These are phyloP conservation scores for Pipistrellus pipistrellus DNA, from an alignment of 2,797 vertebrate genomes.

Conservation along the genomic window DNA sequence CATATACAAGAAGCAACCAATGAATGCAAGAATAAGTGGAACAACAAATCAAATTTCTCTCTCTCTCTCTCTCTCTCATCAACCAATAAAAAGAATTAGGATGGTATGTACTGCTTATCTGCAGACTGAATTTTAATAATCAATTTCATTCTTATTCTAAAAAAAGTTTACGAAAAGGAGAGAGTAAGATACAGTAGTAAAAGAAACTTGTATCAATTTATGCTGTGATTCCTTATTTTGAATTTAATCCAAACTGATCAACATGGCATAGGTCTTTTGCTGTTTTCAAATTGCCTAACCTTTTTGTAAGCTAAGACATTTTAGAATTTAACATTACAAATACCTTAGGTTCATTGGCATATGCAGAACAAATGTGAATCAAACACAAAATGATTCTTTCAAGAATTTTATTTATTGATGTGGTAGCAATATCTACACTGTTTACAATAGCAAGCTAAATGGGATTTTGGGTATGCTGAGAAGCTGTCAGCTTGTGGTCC, in stretches of 20 bases:
- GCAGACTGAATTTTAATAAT: slow-evolving; percentile 9
- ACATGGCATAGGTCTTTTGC: slow-evolving; percentile 1
- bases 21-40: background rate
- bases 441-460: slow-evolving; percentile 87
- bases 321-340: slow-evolving; percentile 69
- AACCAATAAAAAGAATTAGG: background rate
- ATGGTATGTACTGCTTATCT: background rate
- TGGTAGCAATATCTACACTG: slow-evolving; percentile 86
- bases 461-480: slow-evolving; percentile 86
- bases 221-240: slow-evolving; percentile 13
- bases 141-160: slow-evolving; percentile 4
- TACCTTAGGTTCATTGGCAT: slow-evolving; percentile 87
- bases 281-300: slow-evolving; percentile 17
- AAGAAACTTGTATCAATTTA: background rate
- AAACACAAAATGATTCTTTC: slow-evolving; percentile 85
- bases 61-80: background rate
- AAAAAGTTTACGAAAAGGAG: background rate
- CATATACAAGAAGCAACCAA: background rate
- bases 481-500: slow-evolving; percentile 87
- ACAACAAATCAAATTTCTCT: background rate
- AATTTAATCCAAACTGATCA: background rate
- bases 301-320: slow-evolving; percentile 78
- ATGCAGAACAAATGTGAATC: slow-evolving; percentile 89
- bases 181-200: background rate
- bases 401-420: slow-evolving; percentile 88